Percentiles rank a stretch among this genome's conserved stretches.
These are phyloP conservation scores for Drosophila ironensis DNA, from an alignment of 1,140 invertebrate genomes.

Conservation along the genomic window DNA sequence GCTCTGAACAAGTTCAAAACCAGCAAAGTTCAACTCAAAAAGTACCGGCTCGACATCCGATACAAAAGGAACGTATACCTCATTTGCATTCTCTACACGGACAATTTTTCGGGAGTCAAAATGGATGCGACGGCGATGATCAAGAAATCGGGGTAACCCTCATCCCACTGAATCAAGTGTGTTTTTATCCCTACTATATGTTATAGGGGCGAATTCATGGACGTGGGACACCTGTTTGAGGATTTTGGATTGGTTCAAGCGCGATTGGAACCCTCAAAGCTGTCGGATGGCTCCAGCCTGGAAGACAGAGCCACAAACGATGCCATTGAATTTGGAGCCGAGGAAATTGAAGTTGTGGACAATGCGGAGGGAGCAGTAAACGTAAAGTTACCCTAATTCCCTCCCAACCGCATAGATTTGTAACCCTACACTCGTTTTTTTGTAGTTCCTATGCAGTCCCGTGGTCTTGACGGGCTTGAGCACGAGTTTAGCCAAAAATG, in stretches of 20 bases:
- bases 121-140: constrained; percentile 79
- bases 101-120: constrained; percentile 70
- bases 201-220: constrained; percentile 49
- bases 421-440: background rate
- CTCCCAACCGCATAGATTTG: too few relatives aligned
- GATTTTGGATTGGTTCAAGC: constrained; percentile 84
- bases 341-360: constrained; percentile 84
- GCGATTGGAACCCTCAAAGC: constrained; percentile 52
- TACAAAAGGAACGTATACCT: constrained; percentile 67
- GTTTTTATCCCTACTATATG: background rate
- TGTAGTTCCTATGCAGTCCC: constrained; percentile 56
- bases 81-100: constrained; percentile 67
- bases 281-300: constrained; percentile 43
- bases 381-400: too few relatives aligned
- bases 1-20: constrained; percentile 83
- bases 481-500: constrained; percentile 29
- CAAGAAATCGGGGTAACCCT: constrained; percentile 82
- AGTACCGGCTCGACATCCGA: constrained; percentile 80
- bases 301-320: constrained; percentile 85
- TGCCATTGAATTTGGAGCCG: constrained; percentile 85
- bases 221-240: constrained; percentile 82
- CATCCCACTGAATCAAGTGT: too few relatives aligned
- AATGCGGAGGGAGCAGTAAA: constrained; percentile 74
- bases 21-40: constrained; percentile 61
- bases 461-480: constrained; percentile 25